phyloP scores from a whole-genome alignment of 1,140 invertebrate species.

The Saccostrea cuccullata region DNA sequence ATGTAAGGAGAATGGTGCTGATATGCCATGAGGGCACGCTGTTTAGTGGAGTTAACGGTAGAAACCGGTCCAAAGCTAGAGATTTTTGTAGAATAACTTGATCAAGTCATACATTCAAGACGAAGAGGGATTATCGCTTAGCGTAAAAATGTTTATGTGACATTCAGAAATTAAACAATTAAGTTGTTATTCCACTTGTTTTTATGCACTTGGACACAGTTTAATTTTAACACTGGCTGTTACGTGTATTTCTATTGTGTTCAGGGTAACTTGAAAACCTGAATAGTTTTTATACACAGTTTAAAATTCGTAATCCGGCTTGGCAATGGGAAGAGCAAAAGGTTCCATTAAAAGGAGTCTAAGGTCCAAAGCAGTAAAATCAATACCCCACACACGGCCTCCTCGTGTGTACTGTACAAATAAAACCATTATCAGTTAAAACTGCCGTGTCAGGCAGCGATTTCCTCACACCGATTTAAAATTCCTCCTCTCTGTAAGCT shows the following conservation, averaged over 20 bases:
- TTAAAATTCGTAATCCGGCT: neutral
- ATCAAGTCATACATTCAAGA: too few relatives aligned
- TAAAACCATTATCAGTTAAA: conserved; percentile 15
- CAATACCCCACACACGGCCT: neutral
- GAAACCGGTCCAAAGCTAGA: too few relatives aligned
- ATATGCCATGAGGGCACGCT: too few relatives aligned
- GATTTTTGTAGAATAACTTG: too few relatives aligned
- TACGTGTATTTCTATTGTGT: neutral
- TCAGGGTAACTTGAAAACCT: neutral
- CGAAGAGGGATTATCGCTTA: too few relatives aligned
- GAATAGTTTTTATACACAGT: neutral
- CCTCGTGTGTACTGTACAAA: neutral
- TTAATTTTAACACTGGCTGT: too few relatives aligned
- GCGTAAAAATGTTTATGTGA: too few relatives aligned
- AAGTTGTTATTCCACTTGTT: too few relatives aligned
- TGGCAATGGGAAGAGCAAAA: neutral
- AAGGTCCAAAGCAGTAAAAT: conserved; percentile 4
- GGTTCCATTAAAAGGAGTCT: neutral
- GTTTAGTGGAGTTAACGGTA: too few relatives aligned
- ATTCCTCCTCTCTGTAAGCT: neutral
- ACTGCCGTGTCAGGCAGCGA: conserved; percentile 13
- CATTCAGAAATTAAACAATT: too few relatives aligned
- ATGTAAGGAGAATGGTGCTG: too few relatives aligned
- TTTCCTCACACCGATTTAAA: neutral
- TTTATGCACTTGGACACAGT: too few relatives aligned